phyloP scores from a whole-genome alignment of 2,797 vertebrate genomes.

The Knipowitschia caucasica region DNA sequence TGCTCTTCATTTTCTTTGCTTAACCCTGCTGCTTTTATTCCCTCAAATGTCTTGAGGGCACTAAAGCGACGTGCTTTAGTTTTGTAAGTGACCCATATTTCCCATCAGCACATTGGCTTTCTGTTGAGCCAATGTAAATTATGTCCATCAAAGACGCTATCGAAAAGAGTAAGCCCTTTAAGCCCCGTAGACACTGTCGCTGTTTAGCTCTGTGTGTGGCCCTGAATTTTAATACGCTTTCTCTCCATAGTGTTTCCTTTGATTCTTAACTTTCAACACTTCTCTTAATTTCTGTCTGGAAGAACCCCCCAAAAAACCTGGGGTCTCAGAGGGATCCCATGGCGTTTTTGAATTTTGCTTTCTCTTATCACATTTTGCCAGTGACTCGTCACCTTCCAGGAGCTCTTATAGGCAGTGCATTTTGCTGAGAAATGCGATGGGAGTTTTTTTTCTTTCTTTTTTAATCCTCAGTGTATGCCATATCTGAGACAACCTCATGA shows the following conservation, averaged over 20 bases:
- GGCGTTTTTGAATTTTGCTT: constrained; percentile 32
- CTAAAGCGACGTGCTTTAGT: not conserved
- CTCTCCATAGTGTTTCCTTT: constrained; percentile 12
- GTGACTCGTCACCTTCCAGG: constrained; percentile 40
- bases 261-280: constrained; percentile 21
- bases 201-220: constrained; percentile 15
- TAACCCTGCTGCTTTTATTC: constrained; percentile 4
- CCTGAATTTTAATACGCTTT: constrained; percentile 22
- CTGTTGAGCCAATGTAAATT: not conserved
- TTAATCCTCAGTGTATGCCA: constrained; percentile 28
- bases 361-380: constrained; percentile 48
- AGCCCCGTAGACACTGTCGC: constrained; percentile 12
- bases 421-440: constrained; percentile 25
- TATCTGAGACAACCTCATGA: constrained; percentile 21
- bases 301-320: constrained; percentile 10
- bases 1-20: constrained; percentile 9
- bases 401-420: constrained; percentile 20
- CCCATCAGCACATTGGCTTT: constrained; percentile 1
- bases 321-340: constrained; percentile 28
- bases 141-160: constrained; percentile 12
- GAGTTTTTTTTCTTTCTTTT: constrained; percentile 9
- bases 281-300: constrained; percentile 28
- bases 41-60: constrained; percentile 6
- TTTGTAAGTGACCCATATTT: constrained; percentile 4
- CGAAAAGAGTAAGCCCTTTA: constrained; percentile 4